Evolutionary conservation across 2,113 vertebrate species (phyloP).

Genomic region (Chrysochloris asiatica): DNA sequence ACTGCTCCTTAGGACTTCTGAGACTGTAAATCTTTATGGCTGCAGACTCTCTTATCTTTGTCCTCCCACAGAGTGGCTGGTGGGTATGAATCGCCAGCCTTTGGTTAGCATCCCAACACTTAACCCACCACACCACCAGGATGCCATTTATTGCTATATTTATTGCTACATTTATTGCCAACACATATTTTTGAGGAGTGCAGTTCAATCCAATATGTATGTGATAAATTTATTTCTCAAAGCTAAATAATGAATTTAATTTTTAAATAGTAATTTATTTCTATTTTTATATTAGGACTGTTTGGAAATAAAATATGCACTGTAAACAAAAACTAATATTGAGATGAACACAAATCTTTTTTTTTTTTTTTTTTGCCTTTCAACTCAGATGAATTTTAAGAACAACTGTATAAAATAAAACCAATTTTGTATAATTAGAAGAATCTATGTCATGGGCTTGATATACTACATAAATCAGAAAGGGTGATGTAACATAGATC

Average conservation of each 20-base stretch:
- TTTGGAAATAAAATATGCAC: conserved; percentile 27
- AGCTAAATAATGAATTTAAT: neutral
- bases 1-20: no score
- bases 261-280: neutral
- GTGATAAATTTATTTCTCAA: neutral
- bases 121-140: no score
- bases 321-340: neutral
- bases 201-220: neutral
- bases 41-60: no score
- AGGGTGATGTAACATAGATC: neutral
- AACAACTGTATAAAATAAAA: conserved; percentile 1
- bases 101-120: no score
- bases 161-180: neutral
- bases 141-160: neutral
- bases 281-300: neutral
- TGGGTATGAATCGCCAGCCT: no score
- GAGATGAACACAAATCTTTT: neutral
- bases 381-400: neutral
- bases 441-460: neutral
- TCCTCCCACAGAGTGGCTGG: no score
- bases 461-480: neutral
- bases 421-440: neutral
- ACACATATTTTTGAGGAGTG: neutral
- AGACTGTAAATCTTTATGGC: no score
- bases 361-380: neutral